phyloP scores from a whole-genome alignment of 2,113 vertebrate genomes.

The Cyrtonyx montezumae region DNA sequence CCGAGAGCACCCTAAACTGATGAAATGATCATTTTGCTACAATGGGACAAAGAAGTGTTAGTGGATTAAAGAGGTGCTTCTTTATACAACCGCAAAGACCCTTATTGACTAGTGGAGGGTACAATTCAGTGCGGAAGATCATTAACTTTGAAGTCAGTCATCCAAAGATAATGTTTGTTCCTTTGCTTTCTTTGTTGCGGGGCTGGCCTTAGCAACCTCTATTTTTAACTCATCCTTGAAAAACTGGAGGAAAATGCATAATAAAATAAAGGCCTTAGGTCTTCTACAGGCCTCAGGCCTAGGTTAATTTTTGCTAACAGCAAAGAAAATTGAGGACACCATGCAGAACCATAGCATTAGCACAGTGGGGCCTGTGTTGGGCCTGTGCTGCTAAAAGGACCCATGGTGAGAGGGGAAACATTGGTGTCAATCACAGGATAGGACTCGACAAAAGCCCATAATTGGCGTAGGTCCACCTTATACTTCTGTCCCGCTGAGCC shows the following conservation, averaged over 20 bases:
- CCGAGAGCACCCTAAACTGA: constrained; percentile 83
- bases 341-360: constrained; percentile 80
- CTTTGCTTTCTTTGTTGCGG: constrained; percentile 81
- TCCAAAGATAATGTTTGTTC: constrained; percentile 86
- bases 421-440: constrained; percentile 87
- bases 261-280: constrained; percentile 81
- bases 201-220: constrained; percentile 84
- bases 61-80: constrained; percentile 87
- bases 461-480: constrained; percentile 91
- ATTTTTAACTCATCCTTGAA: constrained; percentile 82
- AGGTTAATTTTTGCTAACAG: constrained; percentile 81
- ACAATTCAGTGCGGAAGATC: constrained; percentile 85
- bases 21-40: constrained; percentile 89
- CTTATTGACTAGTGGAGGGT: constrained; percentile 83
- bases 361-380: constrained; percentile 87
- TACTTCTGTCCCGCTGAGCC: constrained; percentile 84
- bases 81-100: constrained; percentile 79
- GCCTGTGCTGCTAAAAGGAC: constrained; percentile 84
- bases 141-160: constrained; percentile 90
- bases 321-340: constrained; percentile 84
- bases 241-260: constrained; percentile 73
- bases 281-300: constrained; percentile 77
- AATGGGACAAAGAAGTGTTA: constrained; percentile 86
- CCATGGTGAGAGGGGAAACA: constrained; percentile 88
- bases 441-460: constrained; percentile 84